These are phyloP conservation scores for Listronotus bonariensis DNA, from an alignment of 1,140 invertebrate genomes.

Conservation along the genomic window DNA sequence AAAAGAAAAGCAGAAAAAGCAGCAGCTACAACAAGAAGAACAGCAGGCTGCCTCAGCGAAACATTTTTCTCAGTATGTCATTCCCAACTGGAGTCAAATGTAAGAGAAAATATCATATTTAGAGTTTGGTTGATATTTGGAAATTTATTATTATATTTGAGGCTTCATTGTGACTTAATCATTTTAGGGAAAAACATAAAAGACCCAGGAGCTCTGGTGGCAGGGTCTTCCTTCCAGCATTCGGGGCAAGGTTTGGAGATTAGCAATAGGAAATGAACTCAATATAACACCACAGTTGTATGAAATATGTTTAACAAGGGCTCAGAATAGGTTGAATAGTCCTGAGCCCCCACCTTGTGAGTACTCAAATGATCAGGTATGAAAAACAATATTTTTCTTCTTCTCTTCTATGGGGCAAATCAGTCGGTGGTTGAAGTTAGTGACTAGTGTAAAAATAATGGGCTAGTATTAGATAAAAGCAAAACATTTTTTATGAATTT, in stretches of 20 bases:
- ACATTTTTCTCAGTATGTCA: constrained; percentile 75
- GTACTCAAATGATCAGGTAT: constrained; percentile 52
- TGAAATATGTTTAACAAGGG: constrained; percentile 73
- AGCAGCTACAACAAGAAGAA: constrained; percentile 77
- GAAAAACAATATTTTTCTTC: neutral
- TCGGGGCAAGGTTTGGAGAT: constrained; percentile 81
- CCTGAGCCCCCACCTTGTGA: constrained; percentile 42
- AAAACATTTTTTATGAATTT: too few species aligned
- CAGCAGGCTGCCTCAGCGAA: constrained; percentile 69
- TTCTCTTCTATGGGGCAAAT: too few species aligned
- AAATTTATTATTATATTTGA: neutral
- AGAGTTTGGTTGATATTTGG: too few species aligned
- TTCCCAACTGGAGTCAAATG: constrained; percentile 78
- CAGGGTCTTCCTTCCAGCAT: constrained; percentile 83
- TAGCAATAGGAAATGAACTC: constrained; percentile 85
- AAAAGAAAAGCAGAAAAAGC: constrained; percentile 71
- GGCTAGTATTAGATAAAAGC: too few species aligned
- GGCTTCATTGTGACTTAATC: constrained; percentile 5
- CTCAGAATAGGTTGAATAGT: constrained; percentile 62
- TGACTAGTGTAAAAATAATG: too few species aligned
- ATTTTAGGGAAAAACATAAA: constrained; percentile 68
- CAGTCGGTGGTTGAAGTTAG: too few species aligned
- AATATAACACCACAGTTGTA: constrained; percentile 80
- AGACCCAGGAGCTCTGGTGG: constrained; percentile 86
- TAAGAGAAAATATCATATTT: constrained; percentile 53